Percentiles rank a stretch among this genome's conserved stretches.
Conservation (phyloP, 2,888 invertebrate genomes). For the Pollenia griseotomentosa region DNA sequence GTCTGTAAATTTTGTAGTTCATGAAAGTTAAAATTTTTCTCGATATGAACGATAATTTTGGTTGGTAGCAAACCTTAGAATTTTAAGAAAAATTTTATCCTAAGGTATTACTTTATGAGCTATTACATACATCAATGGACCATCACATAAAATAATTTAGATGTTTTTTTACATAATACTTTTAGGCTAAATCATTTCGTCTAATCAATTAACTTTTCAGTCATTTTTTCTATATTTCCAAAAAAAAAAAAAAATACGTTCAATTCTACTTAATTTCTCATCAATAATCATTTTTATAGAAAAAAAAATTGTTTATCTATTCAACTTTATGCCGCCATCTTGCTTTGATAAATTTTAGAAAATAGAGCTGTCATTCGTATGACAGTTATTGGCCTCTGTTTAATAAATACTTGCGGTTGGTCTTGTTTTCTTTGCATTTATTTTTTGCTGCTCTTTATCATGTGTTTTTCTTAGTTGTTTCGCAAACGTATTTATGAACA, state of each 20-base stretch:
- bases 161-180: not conserved
- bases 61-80: too few relatives aligned
- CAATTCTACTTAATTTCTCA: constrained; percentile 1
- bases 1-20: too few relatives aligned
- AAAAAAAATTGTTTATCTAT: not conserved
- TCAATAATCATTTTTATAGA: constrained; percentile 6
- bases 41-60: too few relatives aligned
- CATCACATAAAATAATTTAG: not conserved
- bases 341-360: constrained; percentile 70
- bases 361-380: constrained; percentile 70
- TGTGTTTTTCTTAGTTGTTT: not conserved
- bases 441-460: not conserved
- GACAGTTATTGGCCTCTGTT: constrained; percentile 73
- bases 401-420: constrained; percentile 68
- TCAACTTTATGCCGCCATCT: constrained; percentile 57
- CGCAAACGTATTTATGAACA: constrained; percentile 27
- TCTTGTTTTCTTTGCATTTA: constrained; percentile 43
- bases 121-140: too few relatives aligned
- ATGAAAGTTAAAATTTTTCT: too few relatives aligned
- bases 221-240: not conserved
- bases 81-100: too few relatives aligned
- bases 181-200: not conserved
- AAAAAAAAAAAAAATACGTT: not conserved
- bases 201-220: not conserved
- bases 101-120: too few relatives aligned